Conservation (phyloP, 37 sponge, comb jelly and placozoan species). For the Beroe forskalii region DNA sequence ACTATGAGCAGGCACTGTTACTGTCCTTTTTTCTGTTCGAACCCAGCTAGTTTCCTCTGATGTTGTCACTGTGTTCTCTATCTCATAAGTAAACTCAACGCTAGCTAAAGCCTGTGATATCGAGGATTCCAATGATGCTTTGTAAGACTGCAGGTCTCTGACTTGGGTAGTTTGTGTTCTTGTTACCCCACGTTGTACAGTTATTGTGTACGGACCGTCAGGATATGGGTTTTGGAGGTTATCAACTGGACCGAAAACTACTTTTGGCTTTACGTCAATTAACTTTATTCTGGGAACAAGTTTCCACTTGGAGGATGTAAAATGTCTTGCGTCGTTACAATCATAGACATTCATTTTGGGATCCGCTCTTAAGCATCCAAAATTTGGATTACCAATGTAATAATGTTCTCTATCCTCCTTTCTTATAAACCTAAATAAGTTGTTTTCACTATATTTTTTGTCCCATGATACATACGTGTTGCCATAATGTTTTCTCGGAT, state of each 20-base stretch:
- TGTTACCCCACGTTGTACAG: neutral
- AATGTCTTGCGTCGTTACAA: neutral
- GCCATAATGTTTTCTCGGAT: neutral
- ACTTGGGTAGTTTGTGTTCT: neutral
- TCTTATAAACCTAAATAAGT: neutral
- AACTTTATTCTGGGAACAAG: neutral
- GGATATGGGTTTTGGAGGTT: neutral
- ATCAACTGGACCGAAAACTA: neutral
- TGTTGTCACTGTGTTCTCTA: neutral
- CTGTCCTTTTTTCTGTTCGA: neutral
- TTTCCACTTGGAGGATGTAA: neutral
- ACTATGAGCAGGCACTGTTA: neutral
- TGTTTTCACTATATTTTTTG: neutral
- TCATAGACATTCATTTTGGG: neutral
- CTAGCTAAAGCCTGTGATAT: neutral
- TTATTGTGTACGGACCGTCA: neutral
- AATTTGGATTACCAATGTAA: neutral
- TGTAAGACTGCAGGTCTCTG: neutral
- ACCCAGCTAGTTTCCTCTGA: neutral
- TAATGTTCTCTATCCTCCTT: neutral
- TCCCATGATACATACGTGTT: neutral
- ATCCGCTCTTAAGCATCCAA: neutral
- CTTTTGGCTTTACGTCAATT: neutral
- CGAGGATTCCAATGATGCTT: neutral
- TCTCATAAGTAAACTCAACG: neutral